Percentiles rank a stretch among this genome's conserved stretches.
Evolutionary conservation across 2,888 invertebrate genomes (phyloP).

Genomic region (Rosalia funebris): DNA sequence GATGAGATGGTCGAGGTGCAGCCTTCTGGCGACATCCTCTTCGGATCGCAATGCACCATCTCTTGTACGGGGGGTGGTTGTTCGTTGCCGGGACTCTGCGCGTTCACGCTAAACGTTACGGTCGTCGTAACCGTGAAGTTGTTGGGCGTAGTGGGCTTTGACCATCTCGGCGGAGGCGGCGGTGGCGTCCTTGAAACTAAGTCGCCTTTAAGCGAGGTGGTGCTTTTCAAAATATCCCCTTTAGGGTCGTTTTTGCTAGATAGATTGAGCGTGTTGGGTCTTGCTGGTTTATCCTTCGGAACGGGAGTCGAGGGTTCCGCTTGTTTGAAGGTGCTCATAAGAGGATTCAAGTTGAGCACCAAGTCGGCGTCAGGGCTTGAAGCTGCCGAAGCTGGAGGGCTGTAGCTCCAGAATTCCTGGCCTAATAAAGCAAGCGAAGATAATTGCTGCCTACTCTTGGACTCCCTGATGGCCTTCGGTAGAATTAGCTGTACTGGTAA

Average conservation of each 20-base stretch:
- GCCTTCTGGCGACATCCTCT: constrained; percentile 78
- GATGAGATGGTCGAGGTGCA: constrained; percentile 74
- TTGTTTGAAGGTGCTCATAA: constrained; percentile 78
- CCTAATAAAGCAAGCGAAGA: constrained; percentile 90
- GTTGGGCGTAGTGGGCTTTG: constrained; percentile 76
- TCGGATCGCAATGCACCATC: constrained; percentile 66
- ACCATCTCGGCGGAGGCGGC: constrained; percentile 87
- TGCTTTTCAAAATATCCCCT: constrained; percentile 43
- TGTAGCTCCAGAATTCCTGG: constrained; percentile 81
- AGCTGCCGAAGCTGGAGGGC: constrained; percentile 59
- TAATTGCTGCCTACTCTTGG: constrained; percentile 89
- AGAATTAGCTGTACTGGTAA: constrained; percentile 89
- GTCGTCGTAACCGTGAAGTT: constrained; percentile 88
- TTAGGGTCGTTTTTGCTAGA: constrained; percentile 66
- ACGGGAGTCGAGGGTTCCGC: constrained; percentile 69
- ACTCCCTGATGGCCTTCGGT: constrained; percentile 86
- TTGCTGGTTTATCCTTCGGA: constrained; percentile 69
- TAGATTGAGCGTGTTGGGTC: constrained; percentile 85
- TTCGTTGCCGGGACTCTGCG: constrained; percentile 60
- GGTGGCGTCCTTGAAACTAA: constrained; percentile 72
- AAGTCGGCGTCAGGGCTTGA: constrained; percentile 72
- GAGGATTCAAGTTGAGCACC: constrained; percentile 81
- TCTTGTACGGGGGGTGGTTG: constrained; percentile 33
- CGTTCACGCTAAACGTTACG: constrained; percentile 83
- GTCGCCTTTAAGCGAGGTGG: constrained; percentile 52